Base-by-base conservation (phyloP, 2,888 invertebrate species). In the Tholera decimalis region DNA sequence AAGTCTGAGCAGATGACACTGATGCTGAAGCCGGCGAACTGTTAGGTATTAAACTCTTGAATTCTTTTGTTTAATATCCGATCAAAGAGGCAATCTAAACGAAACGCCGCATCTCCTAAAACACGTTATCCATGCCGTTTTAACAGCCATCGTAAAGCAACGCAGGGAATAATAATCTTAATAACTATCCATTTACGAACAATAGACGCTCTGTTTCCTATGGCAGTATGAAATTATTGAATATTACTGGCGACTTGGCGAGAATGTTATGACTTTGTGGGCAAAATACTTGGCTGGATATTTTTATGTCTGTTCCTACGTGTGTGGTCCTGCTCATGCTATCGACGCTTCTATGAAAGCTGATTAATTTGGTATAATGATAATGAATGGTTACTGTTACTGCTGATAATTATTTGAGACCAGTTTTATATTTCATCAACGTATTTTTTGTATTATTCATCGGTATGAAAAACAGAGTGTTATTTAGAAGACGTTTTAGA, bases 91-190 rank as follows among this genome's bases (percentile, higher is more conserved):
- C 13, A 1, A 59, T 6, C 28, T n/a, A 1, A 53, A 20, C 4
- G n/a, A 43, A 26, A 33, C n/a, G n/a, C 13, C 68, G 11, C 22
- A 50, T 63, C 74, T 71, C 8, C 24, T 9, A 24, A 58, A 62
- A 20, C 13, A 44, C 53, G 44, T 37, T 43, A 41, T 71, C 76
- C 72, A 30, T 61, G 51, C 35, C 37, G 8, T 53, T 61, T 72
- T 66, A 66, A 72, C 37, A 24, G 43, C 43, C 24, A 26, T 54
- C 77, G 30, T 75, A 77, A 77, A 77, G 15, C 22, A 56, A 30
- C 39, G 20, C 65, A 64, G 18, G 15, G 58, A 43, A 62, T 72
- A 58, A 72, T 76, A 72, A 76, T 67, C 67, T 66, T 62, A 72
- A 75, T 58, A 56, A 61, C 59, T 60, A 62, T 67, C 46, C 56